Percentiles rank a stretch among this genome's conserved stretches.
phyloP scores from a whole-genome alignment of 2,888 invertebrate genomes.

The Leucania comma region DNA sequence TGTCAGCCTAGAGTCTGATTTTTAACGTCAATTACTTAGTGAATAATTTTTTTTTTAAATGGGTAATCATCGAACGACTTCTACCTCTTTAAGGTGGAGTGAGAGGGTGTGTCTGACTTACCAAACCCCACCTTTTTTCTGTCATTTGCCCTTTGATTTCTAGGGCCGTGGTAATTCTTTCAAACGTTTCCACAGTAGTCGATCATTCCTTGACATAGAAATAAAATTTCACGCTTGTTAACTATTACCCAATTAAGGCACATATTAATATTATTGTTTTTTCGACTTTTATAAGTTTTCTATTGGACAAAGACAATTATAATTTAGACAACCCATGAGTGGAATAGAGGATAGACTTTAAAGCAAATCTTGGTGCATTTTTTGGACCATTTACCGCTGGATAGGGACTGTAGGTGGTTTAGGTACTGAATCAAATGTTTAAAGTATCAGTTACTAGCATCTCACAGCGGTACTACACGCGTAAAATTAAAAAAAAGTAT shows the following conservation, averaged over 20 bases:
- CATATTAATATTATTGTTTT: neutral
- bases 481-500: too few species aligned
- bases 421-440: too few species aligned
- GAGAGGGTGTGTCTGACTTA: too few species aligned
- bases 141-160: too few species aligned
- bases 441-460: too few species aligned
- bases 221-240: constrained; percentile 1
- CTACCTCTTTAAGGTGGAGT: too few species aligned
- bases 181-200: neutral
- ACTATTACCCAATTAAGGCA: neutral
- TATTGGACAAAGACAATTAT: neutral
- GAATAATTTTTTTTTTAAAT: neutral
- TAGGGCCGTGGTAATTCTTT: too few species aligned
- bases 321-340: neutral
- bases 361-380: neutral
- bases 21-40: constrained; percentile 14
- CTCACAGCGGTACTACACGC: too few species aligned
- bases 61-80: too few species aligned
- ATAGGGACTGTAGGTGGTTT: too few species aligned
- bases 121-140: too few species aligned
- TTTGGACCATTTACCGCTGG: too few species aligned
- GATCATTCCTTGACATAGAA: neutral
- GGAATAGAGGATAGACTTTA: neutral
- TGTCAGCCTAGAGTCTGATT: neutral
- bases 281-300: neutral